Conservation (phyloP, 2,113 vertebrate species). For the Platysternon megacephalum region DNA sequence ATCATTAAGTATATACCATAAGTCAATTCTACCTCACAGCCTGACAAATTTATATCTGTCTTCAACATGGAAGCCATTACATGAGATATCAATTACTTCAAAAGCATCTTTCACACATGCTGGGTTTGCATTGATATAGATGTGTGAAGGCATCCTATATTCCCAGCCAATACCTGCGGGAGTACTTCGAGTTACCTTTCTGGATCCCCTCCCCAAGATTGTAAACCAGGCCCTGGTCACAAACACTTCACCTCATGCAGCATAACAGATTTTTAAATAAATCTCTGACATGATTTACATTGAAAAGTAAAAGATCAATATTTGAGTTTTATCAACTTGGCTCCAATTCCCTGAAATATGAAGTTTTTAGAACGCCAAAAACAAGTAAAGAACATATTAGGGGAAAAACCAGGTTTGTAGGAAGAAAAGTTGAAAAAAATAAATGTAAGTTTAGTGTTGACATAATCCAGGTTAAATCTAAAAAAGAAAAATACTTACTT, state of each 20-base stretch:
- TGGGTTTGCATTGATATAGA: constrained; percentile 37
- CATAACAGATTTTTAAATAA: constrained; percentile 59
- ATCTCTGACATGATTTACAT: constrained; percentile 69
- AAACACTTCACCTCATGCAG: constrained; percentile 35
- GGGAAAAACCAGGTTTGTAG: constrained; percentile 48
- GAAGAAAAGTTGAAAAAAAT: constrained; percentile 57
- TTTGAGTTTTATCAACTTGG: constrained; percentile 67
- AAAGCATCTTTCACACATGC: constrained; percentile 61
- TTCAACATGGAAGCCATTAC: constrained; percentile 56
- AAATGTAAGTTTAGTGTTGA: constrained; percentile 81
- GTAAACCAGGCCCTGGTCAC: constrained; percentile 54
- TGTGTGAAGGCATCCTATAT: constrained; percentile 47
- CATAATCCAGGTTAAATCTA: constrained; percentile 88
- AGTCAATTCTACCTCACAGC: constrained; percentile 61
- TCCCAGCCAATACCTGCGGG: constrained; percentile 46
- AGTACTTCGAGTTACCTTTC: constrained; percentile 33
- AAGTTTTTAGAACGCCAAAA: constrained; percentile 73
- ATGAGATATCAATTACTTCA: constrained; percentile 72
- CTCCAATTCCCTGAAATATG: constrained; percentile 56
- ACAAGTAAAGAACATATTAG: constrained; percentile 37
- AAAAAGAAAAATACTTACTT: constrained; percentile 88
- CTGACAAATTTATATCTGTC: constrained; percentile 74
- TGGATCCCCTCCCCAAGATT: constrained; percentile 48
- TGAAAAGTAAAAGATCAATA: constrained; percentile 71
- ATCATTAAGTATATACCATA: constrained; percentile 61